Evolutionary conservation across 2,888 invertebrate genomes (phyloP).

Genomic region (Xylota segnis): DNA sequence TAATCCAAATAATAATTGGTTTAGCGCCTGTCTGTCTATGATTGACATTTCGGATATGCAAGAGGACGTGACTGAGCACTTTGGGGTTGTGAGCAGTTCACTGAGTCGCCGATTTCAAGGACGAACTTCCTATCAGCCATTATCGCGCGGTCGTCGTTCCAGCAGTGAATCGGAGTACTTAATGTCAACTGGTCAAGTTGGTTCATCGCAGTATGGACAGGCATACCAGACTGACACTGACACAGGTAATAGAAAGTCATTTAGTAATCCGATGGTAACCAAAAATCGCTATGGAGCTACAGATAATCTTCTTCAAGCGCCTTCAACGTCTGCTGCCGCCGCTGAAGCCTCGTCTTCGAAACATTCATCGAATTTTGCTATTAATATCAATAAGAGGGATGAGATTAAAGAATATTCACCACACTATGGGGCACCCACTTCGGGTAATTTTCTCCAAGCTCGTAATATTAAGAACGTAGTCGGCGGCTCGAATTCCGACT

Average conservation of each 20-base stretch:
- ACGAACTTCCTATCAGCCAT: slow-evolving; percentile 89
- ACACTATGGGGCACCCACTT: slow-evolving; percentile 78
- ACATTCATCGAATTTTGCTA: slow-evolving; percentile 76
- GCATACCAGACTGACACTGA: slow-evolving; percentile 76
- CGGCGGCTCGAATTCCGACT: slow-evolving; percentile 68
- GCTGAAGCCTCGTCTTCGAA: slow-evolving; percentile 61
- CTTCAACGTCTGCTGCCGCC: slow-evolving; percentile 56
- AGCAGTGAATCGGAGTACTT: slow-evolving; percentile 85
- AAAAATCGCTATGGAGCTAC: slow-evolving; percentile 82
- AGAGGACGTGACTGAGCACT: slow-evolving; percentile 95
- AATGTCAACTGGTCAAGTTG: slow-evolving; percentile 79
- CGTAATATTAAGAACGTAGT: slow-evolving; percentile 55
- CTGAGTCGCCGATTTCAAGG: slow-evolving; percentile 91
- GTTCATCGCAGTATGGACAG: slow-evolving; percentile 74
- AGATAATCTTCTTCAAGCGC: slow-evolving; percentile 79
- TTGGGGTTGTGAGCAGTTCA: slow-evolving; percentile 94
- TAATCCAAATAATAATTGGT: slow-evolving; percentile 86
- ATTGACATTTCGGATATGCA: slow-evolving; percentile 98
- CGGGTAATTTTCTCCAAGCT: slow-evolving; percentile 77
- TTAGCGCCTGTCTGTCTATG: slow-evolving; percentile 94
- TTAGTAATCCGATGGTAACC: slow-evolving; percentile 78
- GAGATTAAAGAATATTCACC: slow-evolving; percentile 78
- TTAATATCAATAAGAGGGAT: slow-evolving; percentile 78
- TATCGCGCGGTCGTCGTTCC: slow-evolving; percentile 88
- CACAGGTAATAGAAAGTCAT: slow-evolving; percentile 79